These are phyloP conservation scores for Drosophila sp. DNA, from an alignment of 1,140 invertebrate species.

Conservation along the genomic window DNA sequence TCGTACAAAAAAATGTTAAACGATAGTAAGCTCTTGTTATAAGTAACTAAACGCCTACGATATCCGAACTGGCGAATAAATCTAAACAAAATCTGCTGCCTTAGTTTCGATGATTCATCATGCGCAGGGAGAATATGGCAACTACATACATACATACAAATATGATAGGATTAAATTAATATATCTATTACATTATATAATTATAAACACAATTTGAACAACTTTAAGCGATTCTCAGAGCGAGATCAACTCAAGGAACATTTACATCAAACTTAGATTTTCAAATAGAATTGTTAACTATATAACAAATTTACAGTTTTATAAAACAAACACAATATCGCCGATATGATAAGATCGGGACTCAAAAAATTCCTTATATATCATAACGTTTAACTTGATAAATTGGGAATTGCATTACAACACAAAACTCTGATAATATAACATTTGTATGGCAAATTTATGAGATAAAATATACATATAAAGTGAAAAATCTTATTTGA, in stretches of 20 bases:
- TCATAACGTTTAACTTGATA: slow-evolving; percentile 3
- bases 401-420: slow-evolving; percentile 10
- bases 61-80: slow-evolving; percentile 9
- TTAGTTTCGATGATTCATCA: slow-evolving; percentile 9
- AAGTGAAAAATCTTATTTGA: not conserved
- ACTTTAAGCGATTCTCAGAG: slow-evolving; percentile 3
- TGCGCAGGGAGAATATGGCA: slow-evolving; percentile 4
- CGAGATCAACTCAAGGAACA: slow-evolving; percentile 5
- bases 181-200: not conserved
- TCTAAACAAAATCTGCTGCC: not conserved
- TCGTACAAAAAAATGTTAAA: slow-evolving; percentile 58
- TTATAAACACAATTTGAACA: not conserved
- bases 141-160: not conserved
- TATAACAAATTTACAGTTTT: slow-evolving; percentile 7
- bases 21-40: not conserved
- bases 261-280: slow-evolving; percentile 7
- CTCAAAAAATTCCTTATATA: not conserved
- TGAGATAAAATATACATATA: slow-evolving; percentile 5
- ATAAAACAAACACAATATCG: not conserved
- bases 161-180: not conserved
- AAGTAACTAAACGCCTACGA: not conserved
- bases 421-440: not conserved
- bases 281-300: not conserved
- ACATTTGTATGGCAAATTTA: slow-evolving; percentile 10
- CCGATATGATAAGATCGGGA: not conserved